Evolutionary conservation across 2,113 vertebrate genomes (phyloP), one percentile per base, ranked within the genome.

Genomic region (Opisthocomus hoazin): DNA sequence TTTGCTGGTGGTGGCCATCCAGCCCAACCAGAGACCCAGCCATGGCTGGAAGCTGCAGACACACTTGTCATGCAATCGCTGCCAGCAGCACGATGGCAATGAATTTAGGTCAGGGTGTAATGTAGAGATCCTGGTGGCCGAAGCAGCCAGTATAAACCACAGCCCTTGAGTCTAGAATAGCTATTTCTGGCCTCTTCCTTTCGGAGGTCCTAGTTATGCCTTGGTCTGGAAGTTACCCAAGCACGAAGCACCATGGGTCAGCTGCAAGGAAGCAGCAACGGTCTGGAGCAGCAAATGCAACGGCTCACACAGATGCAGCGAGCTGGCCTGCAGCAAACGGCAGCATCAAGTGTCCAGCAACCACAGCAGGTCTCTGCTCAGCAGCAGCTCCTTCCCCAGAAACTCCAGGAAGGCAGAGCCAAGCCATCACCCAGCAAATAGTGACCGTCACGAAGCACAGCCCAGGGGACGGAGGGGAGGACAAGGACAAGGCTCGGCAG

Each of bases 21-120:
- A 60, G 53, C 36, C 45, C 6, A 1, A 27, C 45, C 1, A 0
- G 19, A 53, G 46, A 73, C 15, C 37, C 2, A 0, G 45, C 63
- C 27, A 12, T 1, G 9, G 45, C 45, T 60, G 30, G 61, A 66
- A 64, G 60, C 54, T 27, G 65, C 2, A 1, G 53, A 22, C 39
- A 39, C 2, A 1, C 45, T 34, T 37, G 2, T 48, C 12, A 2
- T 30, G 13, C 32, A 36, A 13, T 27, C 10, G 0, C 60, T 66
- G 60, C 26, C 20, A 30, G 50, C 4, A 6, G 21, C 26, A 51
- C 2, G 1, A 45, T 6, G 58, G 17, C 51, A 51, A 45, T 58
- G 58, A 66, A 43, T 45, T 50, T 51, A 37, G 60, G 32, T 51
- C 60, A 66, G 10, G 6, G 50, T 4, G 6, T 43, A 57, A 65